These are phyloP conservation scores for Lysandra bellargus DNA, from an alignment of 2,888 invertebrate genomes.

Conservation along the genomic window DNA sequence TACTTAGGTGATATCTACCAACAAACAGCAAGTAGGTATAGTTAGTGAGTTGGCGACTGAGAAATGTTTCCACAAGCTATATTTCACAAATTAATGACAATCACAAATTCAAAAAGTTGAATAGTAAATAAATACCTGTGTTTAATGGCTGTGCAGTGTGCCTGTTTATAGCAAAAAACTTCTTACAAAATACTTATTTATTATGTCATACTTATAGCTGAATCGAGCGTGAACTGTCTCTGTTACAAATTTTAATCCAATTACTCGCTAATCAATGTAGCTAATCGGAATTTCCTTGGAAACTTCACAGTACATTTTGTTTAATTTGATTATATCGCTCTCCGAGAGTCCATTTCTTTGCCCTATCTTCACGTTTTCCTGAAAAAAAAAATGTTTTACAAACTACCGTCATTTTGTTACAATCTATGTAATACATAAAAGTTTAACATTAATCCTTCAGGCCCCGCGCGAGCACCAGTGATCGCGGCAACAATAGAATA, in stretches of 20 bases:
- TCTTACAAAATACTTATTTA: background rate
- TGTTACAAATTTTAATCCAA: conserved; percentile 12
- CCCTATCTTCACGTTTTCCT: conserved; percentile 64
- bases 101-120: too few relatives aligned
- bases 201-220: background rate
- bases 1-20: too few relatives aligned
- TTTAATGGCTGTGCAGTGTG: background rate
- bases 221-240: background rate
- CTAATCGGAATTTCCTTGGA: conserved; percentile 41
- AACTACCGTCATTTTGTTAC: background rate
- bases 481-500: too few relatives aligned
- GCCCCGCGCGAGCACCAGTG: too few relatives aligned
- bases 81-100: too few relatives aligned
- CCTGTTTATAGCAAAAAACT: background rate
- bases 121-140: background rate
- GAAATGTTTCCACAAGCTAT: too few relatives aligned
- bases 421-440: too few relatives aligned
- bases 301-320: conserved; percentile 66
- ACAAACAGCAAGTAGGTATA: too few relatives aligned
- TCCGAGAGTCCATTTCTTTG: conserved; percentile 68
- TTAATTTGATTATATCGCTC: conserved; percentile 63
- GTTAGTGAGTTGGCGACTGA: too few relatives aligned
- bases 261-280: conserved; percentile 32
- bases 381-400: conserved; percentile 40
- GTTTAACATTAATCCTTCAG: too few relatives aligned